Evolutionary conservation across 2,797 vertebrate genomes (phyloP), one percentile per base, ranked within the genome.

Genomic region (Oreochromis mossambicus): DNA sequence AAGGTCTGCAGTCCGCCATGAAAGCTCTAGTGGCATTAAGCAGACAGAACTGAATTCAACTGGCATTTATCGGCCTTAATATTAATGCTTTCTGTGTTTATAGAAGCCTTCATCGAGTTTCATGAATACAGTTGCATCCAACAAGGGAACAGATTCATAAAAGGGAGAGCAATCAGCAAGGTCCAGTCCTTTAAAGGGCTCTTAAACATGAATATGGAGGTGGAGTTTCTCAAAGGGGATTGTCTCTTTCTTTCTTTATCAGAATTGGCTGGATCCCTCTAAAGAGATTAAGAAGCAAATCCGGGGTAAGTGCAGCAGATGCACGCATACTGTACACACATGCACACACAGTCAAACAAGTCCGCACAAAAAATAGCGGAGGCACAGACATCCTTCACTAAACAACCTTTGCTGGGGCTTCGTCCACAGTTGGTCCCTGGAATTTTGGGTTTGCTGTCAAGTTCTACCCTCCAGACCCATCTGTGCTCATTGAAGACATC

Each of bases 251-350:
- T 87, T 81, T 86, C 88, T 89, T 93, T 56, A 96, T 92, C 95
- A 99, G 98, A 98, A 99, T 88, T 99, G 98, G 98, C 95, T 99
- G 94, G 98, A 99, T 94, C 98, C 98, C 11, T 99, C 98, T 87
- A 99, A 99, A 95, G 98, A 99, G 96, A 98, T 99, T 94, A 99
- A 99, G 96, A 99, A 99, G 93, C 98, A 99, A 96, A 98, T 99
- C 90, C 97, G 98, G 86, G 97, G 98, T 99, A 94, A 98, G 97
- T 96, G 56, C 70, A 54, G 80, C 6, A 56, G 15, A 66, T 48
- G 29, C 26, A 73, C 43, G 46, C 26, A 29, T 21, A 54, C 68
- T 68, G 6, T 14, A 58, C 21, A 38, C 70, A 63, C 81, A 80
- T 5, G 38, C 24, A 24, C 78, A 21, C 58, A 81, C 21, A 66